A percentile compares a stretch with the other conserved stretches of the same genome.
Conservation (phyloP, 1,140 invertebrate genomes). For the Odontomachus brunneus region DNA sequence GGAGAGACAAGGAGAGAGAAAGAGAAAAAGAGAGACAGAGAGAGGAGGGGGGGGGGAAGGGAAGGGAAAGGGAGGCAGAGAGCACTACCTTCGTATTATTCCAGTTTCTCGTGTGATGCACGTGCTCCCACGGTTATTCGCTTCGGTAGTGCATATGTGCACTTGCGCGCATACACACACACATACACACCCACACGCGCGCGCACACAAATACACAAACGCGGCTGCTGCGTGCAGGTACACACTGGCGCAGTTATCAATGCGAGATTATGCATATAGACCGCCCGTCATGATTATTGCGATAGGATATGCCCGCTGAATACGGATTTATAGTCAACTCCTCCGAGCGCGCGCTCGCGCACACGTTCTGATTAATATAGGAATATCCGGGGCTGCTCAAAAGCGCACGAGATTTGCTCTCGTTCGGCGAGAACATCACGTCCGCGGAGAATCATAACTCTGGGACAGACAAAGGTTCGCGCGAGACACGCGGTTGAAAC, state of each 20-base stretch:
- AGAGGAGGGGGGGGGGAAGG: too few species aligned
- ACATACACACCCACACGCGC: not conserved
- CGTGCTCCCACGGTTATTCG: conserved; percentile 61
- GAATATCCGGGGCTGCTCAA: conserved; percentile 7
- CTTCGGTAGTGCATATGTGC: conserved; percentile 46
- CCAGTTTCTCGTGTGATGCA: conserved; percentile 69
- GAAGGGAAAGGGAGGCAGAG: not conserved
- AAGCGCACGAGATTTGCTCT: conserved; percentile 18
- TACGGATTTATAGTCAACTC: conserved; percentile 15
- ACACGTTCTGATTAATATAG: conserved; percentile 29
- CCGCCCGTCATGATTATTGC: conserved; percentile 56
- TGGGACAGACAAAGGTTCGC: not conserved
- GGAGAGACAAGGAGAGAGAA: not conserved
- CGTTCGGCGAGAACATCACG: not conserved
- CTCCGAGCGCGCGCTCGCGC: not conserved
- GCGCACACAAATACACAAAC: not conserved
- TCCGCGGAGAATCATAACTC: not conserved
- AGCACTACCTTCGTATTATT: conserved; percentile 65
- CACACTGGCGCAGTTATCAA: conserved; percentile 56
- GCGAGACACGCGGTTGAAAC: not conserved
- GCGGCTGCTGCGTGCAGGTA: conserved; percentile 4
- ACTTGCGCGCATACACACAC: not conserved
- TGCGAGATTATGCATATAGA: conserved; percentile 51
- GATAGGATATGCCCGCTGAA: conserved; percentile 49
- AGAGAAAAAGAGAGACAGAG: not conserved